These are phyloP conservation scores for Piezodorus guildinii DNA, from an alignment of 1,140 invertebrate species.

Conservation along the genomic window DNA sequence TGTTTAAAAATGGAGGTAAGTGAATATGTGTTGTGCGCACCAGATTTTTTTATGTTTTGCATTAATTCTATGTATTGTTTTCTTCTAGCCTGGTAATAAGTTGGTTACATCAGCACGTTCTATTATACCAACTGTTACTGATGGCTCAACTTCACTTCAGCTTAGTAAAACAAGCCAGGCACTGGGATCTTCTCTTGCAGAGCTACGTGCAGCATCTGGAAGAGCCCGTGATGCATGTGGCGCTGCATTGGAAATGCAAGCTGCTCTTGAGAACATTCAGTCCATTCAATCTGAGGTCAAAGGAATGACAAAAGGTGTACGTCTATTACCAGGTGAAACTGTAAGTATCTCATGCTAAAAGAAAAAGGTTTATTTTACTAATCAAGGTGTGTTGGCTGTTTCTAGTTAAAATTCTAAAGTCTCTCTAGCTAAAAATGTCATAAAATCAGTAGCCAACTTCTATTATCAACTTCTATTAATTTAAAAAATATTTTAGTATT, in stretches of 20 bases:
- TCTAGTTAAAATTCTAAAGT: background rate
- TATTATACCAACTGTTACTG: constrained; percentile 72
- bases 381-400: background rate
- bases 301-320: constrained; percentile 66
- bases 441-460: background rate
- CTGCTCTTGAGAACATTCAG: constrained; percentile 54
- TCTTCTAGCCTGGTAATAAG: constrained; percentile 42
- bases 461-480: background rate
- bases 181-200: constrained; percentile 60
- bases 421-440: too few relatives aligned
- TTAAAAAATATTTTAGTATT: too few relatives aligned
- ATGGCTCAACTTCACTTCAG: constrained; percentile 63
- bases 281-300: constrained; percentile 69
- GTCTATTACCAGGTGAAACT: constrained; percentile 77
- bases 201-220: constrained; percentile 65
- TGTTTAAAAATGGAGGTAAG: too few relatives aligned
- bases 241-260: constrained; percentile 65
- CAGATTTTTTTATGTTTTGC: too few relatives aligned
- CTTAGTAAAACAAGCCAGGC: constrained; percentile 60
- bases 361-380: background rate
- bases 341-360: constrained; percentile 30
- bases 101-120: constrained; percentile 67
- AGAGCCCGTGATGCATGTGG: constrained; percentile 79
- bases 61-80: background rate
- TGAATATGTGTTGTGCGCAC: too few relatives aligned